These are phyloP conservation scores for Progne subis DNA, from an alignment of 2,113 vertebrate genomes.

Conservation along the genomic window DNA sequence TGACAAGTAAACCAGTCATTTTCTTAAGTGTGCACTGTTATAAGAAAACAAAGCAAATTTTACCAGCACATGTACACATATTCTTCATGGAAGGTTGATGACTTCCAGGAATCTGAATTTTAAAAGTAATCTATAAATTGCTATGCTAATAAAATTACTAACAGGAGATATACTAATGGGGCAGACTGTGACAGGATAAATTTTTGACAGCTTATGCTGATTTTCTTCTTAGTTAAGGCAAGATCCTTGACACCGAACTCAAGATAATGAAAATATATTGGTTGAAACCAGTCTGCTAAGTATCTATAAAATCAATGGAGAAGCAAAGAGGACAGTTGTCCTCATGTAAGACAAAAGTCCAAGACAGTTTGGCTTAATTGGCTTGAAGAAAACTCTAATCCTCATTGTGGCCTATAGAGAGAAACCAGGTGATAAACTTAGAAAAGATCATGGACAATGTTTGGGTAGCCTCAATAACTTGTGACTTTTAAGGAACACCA, in stretches of 20 bases:
- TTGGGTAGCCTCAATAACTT: background rate
- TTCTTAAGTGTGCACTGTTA: background rate
- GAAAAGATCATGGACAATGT: background rate
- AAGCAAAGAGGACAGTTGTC: background rate
- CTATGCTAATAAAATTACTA: background rate
- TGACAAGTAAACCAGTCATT: background rate
- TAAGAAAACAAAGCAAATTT: background rate
- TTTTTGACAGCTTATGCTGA: background rate
- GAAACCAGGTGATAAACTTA: background rate
- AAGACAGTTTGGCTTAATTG: background rate
- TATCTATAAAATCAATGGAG: background rate
- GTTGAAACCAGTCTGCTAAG: background rate
- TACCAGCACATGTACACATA: background rate
- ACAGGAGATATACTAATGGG: background rate
- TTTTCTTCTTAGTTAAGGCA: background rate
- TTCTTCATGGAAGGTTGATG: background rate
- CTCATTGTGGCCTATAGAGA: background rate
- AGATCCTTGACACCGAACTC: background rate
- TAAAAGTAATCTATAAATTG: background rate
- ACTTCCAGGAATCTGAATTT: background rate
- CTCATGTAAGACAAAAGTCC: background rate
- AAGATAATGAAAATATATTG: background rate
- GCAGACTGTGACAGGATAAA: background rate
- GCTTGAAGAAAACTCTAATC: background rate
- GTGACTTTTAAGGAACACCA: background rate